Evolutionary conservation across 2,888 invertebrate genomes (phyloP).

Genomic region (Charanyca ferruginea): DNA sequence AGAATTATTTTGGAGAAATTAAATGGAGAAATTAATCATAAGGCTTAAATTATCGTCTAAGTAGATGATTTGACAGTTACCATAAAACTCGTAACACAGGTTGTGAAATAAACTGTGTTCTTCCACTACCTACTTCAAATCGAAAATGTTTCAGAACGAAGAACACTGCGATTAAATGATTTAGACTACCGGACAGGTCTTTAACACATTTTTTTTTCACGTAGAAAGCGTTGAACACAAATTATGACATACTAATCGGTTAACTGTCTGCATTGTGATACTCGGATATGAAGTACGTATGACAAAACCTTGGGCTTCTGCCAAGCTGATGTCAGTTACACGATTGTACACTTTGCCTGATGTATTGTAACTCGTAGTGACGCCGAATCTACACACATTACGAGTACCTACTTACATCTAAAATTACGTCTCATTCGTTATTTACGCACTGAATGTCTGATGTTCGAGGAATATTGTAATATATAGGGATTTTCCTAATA

Average conservation of each 20-base stretch:
- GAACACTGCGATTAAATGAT: neutral
- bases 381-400: slow-evolving; percentile 35
- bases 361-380: slow-evolving; percentile 51
- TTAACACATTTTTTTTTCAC: slow-evolving; percentile 34
- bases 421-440: slow-evolving; percentile 49
- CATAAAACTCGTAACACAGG: neutral
- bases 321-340: slow-evolving; percentile 76
- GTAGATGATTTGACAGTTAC: neutral
- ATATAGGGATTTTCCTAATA: slow-evolving; percentile 21
- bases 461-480: slow-evolving; percentile 19
- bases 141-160: slow-evolving; percentile 1
- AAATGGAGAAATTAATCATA: no score
- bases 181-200: slow-evolving; percentile 8
- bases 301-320: slow-evolving; percentile 80
- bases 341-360: slow-evolving; percentile 58
- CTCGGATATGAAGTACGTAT: slow-evolving; percentile 63
- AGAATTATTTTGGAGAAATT: neutral
- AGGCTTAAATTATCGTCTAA: neutral
- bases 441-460: slow-evolving; percentile 28
- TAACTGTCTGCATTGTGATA: slow-evolving; percentile 59
- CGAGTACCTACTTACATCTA: slow-evolving; percentile 32
- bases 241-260: slow-evolving; percentile 66
- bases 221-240: slow-evolving; percentile 47
- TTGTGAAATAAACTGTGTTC: neutral
- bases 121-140: neutral